Conservation (phyloP, 2,888 invertebrate genomes). For the Uloborus plumipes region DNA sequence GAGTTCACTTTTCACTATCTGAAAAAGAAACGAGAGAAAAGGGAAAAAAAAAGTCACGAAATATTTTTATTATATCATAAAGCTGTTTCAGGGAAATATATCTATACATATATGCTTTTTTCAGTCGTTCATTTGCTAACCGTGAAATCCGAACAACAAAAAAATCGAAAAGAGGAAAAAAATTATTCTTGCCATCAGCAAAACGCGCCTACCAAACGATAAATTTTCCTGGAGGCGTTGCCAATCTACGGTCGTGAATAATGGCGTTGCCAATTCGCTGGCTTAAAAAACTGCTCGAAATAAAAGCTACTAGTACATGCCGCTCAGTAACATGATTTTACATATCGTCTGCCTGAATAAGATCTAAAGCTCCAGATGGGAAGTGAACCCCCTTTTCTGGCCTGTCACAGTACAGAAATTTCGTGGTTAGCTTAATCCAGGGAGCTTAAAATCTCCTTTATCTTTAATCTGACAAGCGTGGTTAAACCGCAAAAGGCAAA, state of each 20-base stretch:
- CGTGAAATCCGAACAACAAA: conserved; percentile 15
- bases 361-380: conserved; percentile 47
- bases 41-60: too few relatives aligned
- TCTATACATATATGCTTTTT: too few relatives aligned
- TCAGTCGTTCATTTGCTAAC: too few relatives aligned
- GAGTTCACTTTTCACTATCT: too few relatives aligned
- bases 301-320: conserved; percentile 22
- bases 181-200: conserved; percentile 3
- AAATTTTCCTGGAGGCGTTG: conserved; percentile 25
- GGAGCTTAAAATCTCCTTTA: conserved; percentile 42
- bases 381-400: conserved; percentile 2
- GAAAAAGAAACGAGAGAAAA: too few relatives aligned
- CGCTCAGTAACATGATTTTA: conserved; percentile 37
- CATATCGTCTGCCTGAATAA: conserved; percentile 34
- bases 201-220: conserved; percentile 13
- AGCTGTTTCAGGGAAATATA: too few relatives aligned
- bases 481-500: conserved; percentile 30
- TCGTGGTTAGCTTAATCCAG: conserved; percentile 59
- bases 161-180: conserved; percentile 6
- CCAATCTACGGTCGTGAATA: conserved; percentile 18
- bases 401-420: conserved; percentile 10
- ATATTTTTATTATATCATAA: too few relatives aligned
- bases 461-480: conserved; percentile 59
- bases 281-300: conserved; percentile 9
- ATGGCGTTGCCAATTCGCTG: conserved; percentile 28